Evolutionary conservation across 2,797 vertebrate genomes (phyloP), one percentile per base, ranked within the genome.

Genomic region (Xyrichtys novacula): DNA sequence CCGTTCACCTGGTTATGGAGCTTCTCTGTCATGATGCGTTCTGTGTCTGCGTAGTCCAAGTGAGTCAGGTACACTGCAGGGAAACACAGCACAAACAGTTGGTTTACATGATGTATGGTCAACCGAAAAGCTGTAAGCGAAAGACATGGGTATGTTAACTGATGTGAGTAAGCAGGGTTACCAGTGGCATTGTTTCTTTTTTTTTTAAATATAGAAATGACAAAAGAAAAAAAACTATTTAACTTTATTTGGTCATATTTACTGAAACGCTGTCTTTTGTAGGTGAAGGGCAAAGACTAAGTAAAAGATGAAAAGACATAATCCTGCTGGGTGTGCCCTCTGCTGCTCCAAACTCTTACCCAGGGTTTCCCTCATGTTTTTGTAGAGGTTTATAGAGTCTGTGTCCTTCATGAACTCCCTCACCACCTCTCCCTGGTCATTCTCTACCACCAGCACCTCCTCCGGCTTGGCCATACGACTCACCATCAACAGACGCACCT

Each of bases 381-480:
- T 99, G 90, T 99, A 99, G 73, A 99, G 93, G 91, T 99, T 99
- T 88, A 99, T 99, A 65, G 98, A 98, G 87, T 99, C 98, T 0
- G 98, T 99, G 89, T 99, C 98, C 92, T 99, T 99, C 98, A 99
- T 99, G 87, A 99, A 99, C 91, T 99, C 97, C 79, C 97, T 87
- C 49, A 99, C 97, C 80, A 99, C 98, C 88, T 99, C 98, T 62
- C 98, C 98, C 87, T 99, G 98, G 88, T 99, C 98, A n/a, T 99
- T 99, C 91, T 99, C 98, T 90, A 99, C 98, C 78, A 99, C 97
- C 71, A 99, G 85, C 15, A 99, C 98, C 88, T 99, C 98, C 86
- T 99, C 98, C 1, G 98, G 98, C 78, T 99, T 99, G 63, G 98
- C 98, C 98, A 99, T 99, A 34, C 98, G 95, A 85, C 97, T 98